Evolutionary conservation across 2,797 vertebrate genomes (phyloP), one percentile per base, ranked within the genome.

Genomic region (Oryzias dopingdopingensis): DNA sequence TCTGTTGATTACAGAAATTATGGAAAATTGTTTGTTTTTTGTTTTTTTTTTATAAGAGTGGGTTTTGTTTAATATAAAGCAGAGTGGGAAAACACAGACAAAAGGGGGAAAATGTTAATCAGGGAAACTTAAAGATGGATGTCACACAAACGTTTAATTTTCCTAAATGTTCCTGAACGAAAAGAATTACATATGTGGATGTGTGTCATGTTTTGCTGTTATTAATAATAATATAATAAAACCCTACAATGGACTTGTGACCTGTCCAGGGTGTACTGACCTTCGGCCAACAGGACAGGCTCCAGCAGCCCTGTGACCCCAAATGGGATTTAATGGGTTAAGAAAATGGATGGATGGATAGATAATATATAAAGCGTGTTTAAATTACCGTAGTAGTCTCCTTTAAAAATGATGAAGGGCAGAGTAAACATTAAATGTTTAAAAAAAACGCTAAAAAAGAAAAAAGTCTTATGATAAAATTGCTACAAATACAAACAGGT

Each of bases 61-160:
- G 1, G 41, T 41, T 53, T 7, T 56, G 23, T 59, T 60, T 4
- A 67, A 69, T 32, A 59, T 4, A 55, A 20, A 44, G 42, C 23
- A 79, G 45, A 67, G 14, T 67, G 56, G 48, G 64, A 52, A 73
- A 54, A 70, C 59, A 59, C 46, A 81, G 52, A 67, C 26, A 49
- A 37, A 37, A 37, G 32, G 2, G 16, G 77, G 62, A 6, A 64
- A 50, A 56, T 45, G 45, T 20, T 47, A 47, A 56, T 20, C 18
- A 10, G 52, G 55, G 55, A 67, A 55, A 47, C 70, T 65, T 58
- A 49, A 74, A 70, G 69, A 42, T 62, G 65, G 59, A 77, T 65
- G 70, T 70, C 70, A 67, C 58, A 64, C 4, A 47, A 61, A 50
- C 0, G 1, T 29, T 4, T 14, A 43, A 29, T 32, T 42, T 18